phyloP scores from a whole-genome alignment of 2,113 vertebrate species.

The Aspiorhynchus laticeps region DNA sequence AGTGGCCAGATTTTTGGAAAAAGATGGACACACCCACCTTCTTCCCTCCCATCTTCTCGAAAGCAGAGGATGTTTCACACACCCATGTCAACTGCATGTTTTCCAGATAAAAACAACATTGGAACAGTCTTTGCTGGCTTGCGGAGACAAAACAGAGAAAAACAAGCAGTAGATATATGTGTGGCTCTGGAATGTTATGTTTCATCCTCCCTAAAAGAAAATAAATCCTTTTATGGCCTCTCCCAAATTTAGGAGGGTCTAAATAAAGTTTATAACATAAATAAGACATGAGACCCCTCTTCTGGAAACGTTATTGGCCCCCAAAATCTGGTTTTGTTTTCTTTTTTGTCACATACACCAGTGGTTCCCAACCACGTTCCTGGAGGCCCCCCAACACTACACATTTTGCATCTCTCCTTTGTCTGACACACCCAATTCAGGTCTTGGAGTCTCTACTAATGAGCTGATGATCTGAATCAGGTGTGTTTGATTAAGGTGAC shows the following conservation, averaged over 20 bases:
- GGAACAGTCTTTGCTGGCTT: background rate
- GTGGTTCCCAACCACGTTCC: no score
- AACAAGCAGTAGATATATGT: background rate
- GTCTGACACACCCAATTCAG: no score
- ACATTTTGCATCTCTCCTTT: no score
- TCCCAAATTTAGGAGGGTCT: slow-evolving; percentile 16
- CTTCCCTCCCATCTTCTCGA: background rate
- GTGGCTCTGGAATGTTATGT: slow-evolving; percentile 15
- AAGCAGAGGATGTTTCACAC: slow-evolving; percentile 8
- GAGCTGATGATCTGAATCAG: no score
- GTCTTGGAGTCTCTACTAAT: no score
- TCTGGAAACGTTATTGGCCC: background rate
- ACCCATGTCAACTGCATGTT: background rate
- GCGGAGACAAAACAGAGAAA: background rate
- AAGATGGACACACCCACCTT: slow-evolving; percentile 18
- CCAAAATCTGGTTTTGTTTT: slow-evolving; percentile 18
- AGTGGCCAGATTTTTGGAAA: slow-evolving; percentile 4
- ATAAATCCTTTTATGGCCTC: slow-evolving; percentile 18
- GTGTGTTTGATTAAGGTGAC: no score
- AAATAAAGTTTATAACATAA: slow-evolving; percentile 17
- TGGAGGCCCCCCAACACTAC: no score
- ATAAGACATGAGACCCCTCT: background rate
- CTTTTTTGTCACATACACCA: background rate
- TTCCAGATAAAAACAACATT: background rate
- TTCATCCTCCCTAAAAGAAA: slow-evolving; percentile 16